Evolutionary conservation across 64 coral and sea anemone genomes (phyloP).

Genomic region (Porites australiensis): DNA sequence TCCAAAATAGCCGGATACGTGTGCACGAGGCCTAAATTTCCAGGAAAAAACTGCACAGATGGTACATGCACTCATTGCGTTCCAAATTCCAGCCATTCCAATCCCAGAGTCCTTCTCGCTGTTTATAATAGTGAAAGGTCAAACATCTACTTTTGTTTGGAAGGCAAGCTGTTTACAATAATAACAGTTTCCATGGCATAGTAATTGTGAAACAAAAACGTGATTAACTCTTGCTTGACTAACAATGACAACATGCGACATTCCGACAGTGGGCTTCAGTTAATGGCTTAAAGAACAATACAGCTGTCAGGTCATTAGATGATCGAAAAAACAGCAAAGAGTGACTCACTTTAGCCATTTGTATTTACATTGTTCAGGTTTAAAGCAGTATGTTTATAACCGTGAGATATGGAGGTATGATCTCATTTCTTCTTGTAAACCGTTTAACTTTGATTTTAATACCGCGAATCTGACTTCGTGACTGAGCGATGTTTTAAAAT

Average conservation of each 20-base stretch:
- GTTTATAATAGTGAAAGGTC: background rate
- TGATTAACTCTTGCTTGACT: constrained; percentile 17
- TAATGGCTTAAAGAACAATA: background rate
- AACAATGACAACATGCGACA: background rate
- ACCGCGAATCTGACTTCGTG: background rate
- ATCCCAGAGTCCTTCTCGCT: too few relatives aligned
- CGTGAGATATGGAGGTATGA: constrained; percentile 69
- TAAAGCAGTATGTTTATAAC: constrained; percentile 65
- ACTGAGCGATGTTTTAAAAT: background rate
- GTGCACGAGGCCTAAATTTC: too few relatives aligned
- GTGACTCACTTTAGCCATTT: background rate
- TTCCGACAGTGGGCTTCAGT: background rate
- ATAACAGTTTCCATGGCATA: background rate
- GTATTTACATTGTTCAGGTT: background rate
- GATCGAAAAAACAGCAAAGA: background rate
- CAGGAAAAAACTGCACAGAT: too few relatives aligned
- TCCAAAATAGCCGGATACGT: too few relatives aligned
- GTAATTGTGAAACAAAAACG: constrained; percentile 13
- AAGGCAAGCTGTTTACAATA: background rate
- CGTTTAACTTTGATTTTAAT: background rate
- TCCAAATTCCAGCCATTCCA: too few relatives aligned
- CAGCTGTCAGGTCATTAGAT: background rate
- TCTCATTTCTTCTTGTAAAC: background rate
- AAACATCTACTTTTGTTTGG: background rate
- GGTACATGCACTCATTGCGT: too few relatives aligned